Conservation (phyloP, 2,797 vertebrate genomes). For the Chromis chromis region DNA sequence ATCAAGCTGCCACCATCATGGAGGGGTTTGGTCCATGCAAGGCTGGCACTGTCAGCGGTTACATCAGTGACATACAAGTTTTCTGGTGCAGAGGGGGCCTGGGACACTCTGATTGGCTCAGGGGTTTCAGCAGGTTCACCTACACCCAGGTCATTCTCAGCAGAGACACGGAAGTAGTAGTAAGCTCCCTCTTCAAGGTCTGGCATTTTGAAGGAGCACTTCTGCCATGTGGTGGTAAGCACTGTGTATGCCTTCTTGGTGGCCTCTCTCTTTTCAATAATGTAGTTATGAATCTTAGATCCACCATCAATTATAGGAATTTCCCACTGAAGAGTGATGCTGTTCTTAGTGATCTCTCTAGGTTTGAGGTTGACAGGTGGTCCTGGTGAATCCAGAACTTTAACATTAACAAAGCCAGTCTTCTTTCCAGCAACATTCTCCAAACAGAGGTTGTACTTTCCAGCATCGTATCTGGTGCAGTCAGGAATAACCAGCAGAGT, state of each 20-base stretch:
- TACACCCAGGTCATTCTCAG: conserved; percentile 97
- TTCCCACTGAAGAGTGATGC: conserved; percentile 97
- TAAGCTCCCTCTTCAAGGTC: conserved; percentile 93
- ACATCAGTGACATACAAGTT: conserved; percentile 96
- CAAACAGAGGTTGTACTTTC: conserved; percentile 95
- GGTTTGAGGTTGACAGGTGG: conserved; percentile 95
- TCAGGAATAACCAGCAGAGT: conserved; percentile 95
- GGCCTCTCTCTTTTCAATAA: conserved; percentile 96
- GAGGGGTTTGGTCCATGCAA: conserved; percentile 96
- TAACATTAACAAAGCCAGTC: conserved; percentile 96
- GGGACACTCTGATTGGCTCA: conserved; percentile 94
- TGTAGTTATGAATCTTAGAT: conserved; percentile 96
- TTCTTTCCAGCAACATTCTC: conserved; percentile 98
- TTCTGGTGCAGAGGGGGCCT: conserved; percentile 94
- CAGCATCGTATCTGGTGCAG: conserved; percentile 96
- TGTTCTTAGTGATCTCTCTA: conserved; percentile 94
- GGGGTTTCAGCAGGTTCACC: conserved; percentile 95
- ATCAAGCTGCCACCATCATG: conserved; percentile 97
- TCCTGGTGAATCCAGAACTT: conserved; percentile 96
- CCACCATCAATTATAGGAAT: conserved; percentile 98
- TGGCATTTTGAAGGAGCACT: conserved; percentile 92
- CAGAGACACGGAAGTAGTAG: conserved; percentile 96
- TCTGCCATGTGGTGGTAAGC: conserved; percentile 93
- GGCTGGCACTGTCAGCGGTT: conserved; percentile 90
- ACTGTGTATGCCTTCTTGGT: conserved; percentile 97